Evolutionary conservation across 2,888 invertebrate species (phyloP).

Genomic region (Xylota segnis): DNA sequence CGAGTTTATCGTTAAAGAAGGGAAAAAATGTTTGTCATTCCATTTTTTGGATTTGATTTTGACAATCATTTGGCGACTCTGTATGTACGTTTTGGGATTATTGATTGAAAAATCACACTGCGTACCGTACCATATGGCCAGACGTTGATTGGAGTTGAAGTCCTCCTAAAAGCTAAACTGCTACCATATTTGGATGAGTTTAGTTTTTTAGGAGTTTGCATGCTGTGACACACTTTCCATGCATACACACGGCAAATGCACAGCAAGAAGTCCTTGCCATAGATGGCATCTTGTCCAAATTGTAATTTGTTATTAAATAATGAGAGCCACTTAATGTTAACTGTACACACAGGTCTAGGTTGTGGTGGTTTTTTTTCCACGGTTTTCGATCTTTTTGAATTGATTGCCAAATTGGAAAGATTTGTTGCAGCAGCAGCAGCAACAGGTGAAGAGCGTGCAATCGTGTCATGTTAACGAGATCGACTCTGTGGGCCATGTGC

Average conservation of each 20-base stretch:
- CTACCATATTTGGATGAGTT: constrained; percentile 63
- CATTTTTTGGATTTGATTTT: constrained; percentile 22
- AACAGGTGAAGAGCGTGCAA: constrained; percentile 67
- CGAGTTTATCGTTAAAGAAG: background rate
- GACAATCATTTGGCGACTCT: constrained; percentile 40
- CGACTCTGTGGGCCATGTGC: constrained; percentile 27
- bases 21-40: constrained; percentile 5
- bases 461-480: constrained; percentile 53
- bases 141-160: constrained; percentile 24
- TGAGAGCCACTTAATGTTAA: constrained; percentile 19
- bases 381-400: constrained; percentile 46
- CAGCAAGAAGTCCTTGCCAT: constrained; percentile 71
- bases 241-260: constrained; percentile 24
- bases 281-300: constrained; percentile 74
- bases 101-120: constrained; percentile 48
- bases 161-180: constrained; percentile 45
- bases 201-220: constrained; percentile 48
- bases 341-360: constrained; percentile 18
- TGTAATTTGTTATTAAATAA: constrained; percentile 73
- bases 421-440: constrained; percentile 45
- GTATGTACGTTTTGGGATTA: constrained; percentile 60
- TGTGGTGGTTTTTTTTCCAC: constrained; percentile 37
- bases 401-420: constrained; percentile 50
- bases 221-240: constrained; percentile 77
- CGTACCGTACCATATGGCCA: constrained; percentile 57